Evolutionary conservation across 2,888 invertebrate species (phyloP).

Genomic region (Drosophila rellima): DNA sequence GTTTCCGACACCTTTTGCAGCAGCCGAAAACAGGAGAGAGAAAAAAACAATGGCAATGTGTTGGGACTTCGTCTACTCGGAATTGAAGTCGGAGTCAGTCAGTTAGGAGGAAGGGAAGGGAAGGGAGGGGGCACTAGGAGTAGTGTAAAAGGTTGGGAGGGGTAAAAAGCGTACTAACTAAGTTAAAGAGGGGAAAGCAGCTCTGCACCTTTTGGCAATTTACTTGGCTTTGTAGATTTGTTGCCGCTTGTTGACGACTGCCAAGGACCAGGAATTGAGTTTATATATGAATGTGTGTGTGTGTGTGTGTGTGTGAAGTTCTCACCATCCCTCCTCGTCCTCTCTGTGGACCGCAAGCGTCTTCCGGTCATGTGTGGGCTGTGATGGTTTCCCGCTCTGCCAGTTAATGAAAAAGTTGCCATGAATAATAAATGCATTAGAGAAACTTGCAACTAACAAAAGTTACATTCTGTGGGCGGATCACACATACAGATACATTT

Average conservation of each 20-base stretch:
- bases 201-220: slow-evolving; percentile 49
- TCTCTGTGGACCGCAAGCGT: slow-evolving; percentile 30
- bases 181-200: slow-evolving; percentile 43
- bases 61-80: slow-evolving; percentile 42
- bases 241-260: slow-evolving; percentile 57
- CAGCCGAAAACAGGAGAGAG: slow-evolving; percentile 16
- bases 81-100: slow-evolving; percentile 15
- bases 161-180: slow-evolving; percentile 49
- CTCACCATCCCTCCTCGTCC: neutral
- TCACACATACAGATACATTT: slow-evolving; percentile 34
- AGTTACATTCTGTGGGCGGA: slow-evolving; percentile 31
- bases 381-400: slow-evolving; percentile 19
- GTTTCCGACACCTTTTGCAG: slow-evolving; percentile 76
- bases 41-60: slow-evolving; percentile 66
- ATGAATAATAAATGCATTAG: slow-evolving; percentile 81
- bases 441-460: slow-evolving; percentile 64
- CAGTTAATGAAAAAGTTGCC: slow-evolving; percentile 79
- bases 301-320: neutral
- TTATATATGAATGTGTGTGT: neutral
- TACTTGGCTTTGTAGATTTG: slow-evolving; percentile 60
- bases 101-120: neutral
- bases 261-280: slow-evolving; percentile 42
- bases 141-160: neutral
- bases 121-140: neutral
- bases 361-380: slow-evolving; percentile 63